Evolutionary conservation across 2,888 invertebrate species (phyloP), one percentile per base, ranked within the genome.

Genomic region (Caenorhabditis sp.): DNA sequence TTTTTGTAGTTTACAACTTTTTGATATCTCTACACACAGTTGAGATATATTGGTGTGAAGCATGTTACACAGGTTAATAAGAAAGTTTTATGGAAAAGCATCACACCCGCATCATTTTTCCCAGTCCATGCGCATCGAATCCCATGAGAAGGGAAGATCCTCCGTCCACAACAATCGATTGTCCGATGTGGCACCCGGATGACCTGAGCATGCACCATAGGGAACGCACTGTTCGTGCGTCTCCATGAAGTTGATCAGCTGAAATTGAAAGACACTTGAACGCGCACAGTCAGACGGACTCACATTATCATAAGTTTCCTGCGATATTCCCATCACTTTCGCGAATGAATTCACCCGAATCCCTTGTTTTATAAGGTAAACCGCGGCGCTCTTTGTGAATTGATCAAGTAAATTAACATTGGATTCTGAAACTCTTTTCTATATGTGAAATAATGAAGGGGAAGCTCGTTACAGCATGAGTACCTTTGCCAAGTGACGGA

Each of bases 251-350:
- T 56, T 26, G 39, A 46, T 46, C 41, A 37, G 53, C 72, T 63
- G 22, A 45, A n/a, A n/a, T n/a, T n/a, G n/a, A n/a, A n/a, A n/a
- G n/a, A n/a, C n/a, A n/a, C n/a, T n/a, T n/a, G n/a, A n/a, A n/a
- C n/a, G n/a, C n/a, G n/a, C n/a, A n/a, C n/a, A n/a, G n/a, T n/a
- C n/a, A 43, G 22, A 22, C n/a, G 9, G 8, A 15, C 43, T 46
- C 22, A 63, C 72, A 39, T 70, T 43, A 15, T 48, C 20, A 15
- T 20, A 26, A 26, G 63, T 30, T 6, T 63, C 76, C 0, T 15
- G 30, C 11, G 77, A 52, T n/a, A 61, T 41, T 20, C 78, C 78
- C 50, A 70, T 53, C 13, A 63, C 74, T 55, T 53, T 53, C 26
- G 41, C 43, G 27, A 78, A 74, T 0, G 66, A 37, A 30, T 74